These are phyloP conservation scores for Drosophila lacicola DNA, from an alignment of 2,888 invertebrate species.

Conservation along the genomic window DNA sequence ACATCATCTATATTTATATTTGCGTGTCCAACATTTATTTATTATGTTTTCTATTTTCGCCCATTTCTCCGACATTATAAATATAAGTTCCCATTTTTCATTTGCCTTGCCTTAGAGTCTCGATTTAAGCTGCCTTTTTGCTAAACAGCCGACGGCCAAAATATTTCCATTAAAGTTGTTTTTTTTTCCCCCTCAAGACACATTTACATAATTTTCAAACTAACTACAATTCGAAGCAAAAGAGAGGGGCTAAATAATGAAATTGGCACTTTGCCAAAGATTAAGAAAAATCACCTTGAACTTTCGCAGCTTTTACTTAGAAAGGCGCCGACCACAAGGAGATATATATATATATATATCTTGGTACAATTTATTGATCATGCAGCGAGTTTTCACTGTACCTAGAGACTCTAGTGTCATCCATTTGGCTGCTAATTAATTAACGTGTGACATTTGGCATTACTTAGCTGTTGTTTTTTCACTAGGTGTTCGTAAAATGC, in stretches of 20 bases:
- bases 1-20: background rate
- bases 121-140: background rate
- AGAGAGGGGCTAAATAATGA: slow-evolving; percentile 22
- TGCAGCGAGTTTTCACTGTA: too few relatives aligned
- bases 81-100: background rate
- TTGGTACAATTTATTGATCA: too few relatives aligned
- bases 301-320: slow-evolving; percentile 47
- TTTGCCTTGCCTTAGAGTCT: background rate
- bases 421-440: slow-evolving; percentile 60
- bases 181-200: background rate
- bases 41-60: background rate
- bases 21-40: background rate
- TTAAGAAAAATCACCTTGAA: slow-evolving; percentile 16
- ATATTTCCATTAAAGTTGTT: background rate
- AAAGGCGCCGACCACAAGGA: slow-evolving; percentile 30
- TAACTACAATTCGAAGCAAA: slow-evolving; percentile 13
- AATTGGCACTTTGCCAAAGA: slow-evolving; percentile 12
- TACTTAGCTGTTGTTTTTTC: slow-evolving; percentile 40
- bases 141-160: slow-evolving; percentile 6
- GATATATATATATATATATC: slow-evolving; percentile 4
- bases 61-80: background rate
- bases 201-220: slow-evolving; percentile 15
- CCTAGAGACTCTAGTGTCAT: slow-evolving; percentile 10
- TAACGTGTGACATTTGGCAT: slow-evolving; percentile 69
- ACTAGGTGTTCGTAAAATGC: slow-evolving; percentile 65